Conservation (phyloP, 2,888 invertebrate genomes). For the Coelopa pilipes region DNA sequence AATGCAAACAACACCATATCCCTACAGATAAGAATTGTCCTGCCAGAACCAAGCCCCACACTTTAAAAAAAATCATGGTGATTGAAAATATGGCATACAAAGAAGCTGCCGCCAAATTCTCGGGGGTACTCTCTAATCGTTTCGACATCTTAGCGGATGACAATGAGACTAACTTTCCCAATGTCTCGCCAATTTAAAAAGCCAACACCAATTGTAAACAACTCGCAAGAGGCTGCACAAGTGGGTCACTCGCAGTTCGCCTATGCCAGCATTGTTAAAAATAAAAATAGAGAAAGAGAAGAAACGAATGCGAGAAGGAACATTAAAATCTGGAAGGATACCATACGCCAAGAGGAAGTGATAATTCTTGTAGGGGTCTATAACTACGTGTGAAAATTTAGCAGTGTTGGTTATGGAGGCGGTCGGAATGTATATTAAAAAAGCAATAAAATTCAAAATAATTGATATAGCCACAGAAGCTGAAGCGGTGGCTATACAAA, state of each 20-base stretch:
- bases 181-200: no score
- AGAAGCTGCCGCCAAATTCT: neutral
- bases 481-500: conserved; percentile 21
- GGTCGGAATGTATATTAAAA: conserved; percentile 35
- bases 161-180: no score
- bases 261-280: neutral
- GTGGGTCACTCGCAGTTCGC: neutral
- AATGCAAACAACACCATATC: neutral
- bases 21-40: neutral
- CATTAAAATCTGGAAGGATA: neutral
- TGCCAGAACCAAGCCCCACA: neutral
- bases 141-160: neutral
- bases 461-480: neutral
- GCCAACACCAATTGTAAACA: neutral
- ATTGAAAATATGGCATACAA: conserved; percentile 2
- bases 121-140: neutral
- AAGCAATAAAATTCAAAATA: conserved; percentile 29
- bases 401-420: conserved; percentile 34
- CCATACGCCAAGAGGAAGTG: no score
- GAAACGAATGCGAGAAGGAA: neutral
- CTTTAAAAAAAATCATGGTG: conserved; percentile 3
- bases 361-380: no score
- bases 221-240: neutral
- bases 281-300: neutral
- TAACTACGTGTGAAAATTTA: no score